Evolutionary conservation across 2,113 vertebrate species (phyloP), one percentile per base, ranked within the genome.

Genomic region (Neotoma lepida): DNA sequence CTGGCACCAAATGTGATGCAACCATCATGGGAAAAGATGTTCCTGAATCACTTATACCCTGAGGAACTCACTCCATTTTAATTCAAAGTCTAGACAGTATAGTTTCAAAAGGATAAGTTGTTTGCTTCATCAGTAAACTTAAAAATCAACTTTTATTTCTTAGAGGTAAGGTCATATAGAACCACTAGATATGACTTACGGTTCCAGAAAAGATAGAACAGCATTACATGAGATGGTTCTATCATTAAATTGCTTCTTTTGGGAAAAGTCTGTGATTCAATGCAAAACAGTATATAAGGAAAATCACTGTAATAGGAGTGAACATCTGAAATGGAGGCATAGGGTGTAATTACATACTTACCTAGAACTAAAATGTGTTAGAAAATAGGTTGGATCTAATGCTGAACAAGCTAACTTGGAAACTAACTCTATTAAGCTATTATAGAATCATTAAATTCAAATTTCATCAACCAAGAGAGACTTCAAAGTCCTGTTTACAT

Each of bases 61-160:
- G 58, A 13, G 81, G 28, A 56, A 86, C 14, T 35, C 71, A 64
- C 20, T 18, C 13, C 46, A 86, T 87, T 94, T 93, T 56, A 46
- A 51, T 90, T 88, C n/a, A 92, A 46, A 92, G 49, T 33, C 28
- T 35, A 90, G 61, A 26, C 12, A 94, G 82, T 6, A 88, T 68
- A 89, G 87, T 80, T 88, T 91, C 30, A 66, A 81, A 94, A 91
- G 58, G 14, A 49, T 82, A 93, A 61, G 33, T 73, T 46, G 73
- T 24, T 91, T 51, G 0, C 10, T 1, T 94, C 35, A 58, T 90
- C 49, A 92, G 66, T 81, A 96, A 96, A 91, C 56, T 56, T 95
- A 96, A 96, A 64, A 68, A 87, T 28, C 13, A 39, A n/a, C 46
- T 71, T n/a, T 89, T 88, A 93, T 82, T 95, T 88, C 88, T 96